Percentiles rank a stretch among this genome's conserved stretches.
These are phyloP conservation scores for Barypeithes pellucidus DNA, from an alignment of 2,888 invertebrate species.

Conservation along the genomic window DNA sequence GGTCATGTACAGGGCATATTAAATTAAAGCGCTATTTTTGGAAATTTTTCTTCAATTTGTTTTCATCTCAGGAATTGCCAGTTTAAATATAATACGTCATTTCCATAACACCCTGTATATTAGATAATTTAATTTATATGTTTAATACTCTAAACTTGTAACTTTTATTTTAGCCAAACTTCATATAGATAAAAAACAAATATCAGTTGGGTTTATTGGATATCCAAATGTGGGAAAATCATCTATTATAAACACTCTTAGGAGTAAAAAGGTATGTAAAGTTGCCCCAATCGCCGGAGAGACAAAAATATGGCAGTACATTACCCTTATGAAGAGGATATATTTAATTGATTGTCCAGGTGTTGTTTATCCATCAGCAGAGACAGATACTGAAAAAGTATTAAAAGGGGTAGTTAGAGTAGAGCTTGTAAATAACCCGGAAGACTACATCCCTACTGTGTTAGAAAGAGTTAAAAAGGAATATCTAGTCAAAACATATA, in stretches of 20 bases:
- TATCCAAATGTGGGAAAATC: constrained; percentile 99
- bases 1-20: no score
- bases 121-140: neutral
- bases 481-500: constrained; percentile 93
- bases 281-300: constrained; percentile 99
- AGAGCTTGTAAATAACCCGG: constrained; percentile 93
- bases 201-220: constrained; percentile 98
- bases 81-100: no score
- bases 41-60: no score
- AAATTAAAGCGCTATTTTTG: no score
- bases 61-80: no score
- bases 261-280: constrained; percentile 98
- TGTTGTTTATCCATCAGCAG: constrained; percentile 96
- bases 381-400: constrained; percentile 95
- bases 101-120: no score
- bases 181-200: constrained; percentile 97
- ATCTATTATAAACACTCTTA: constrained; percentile 96
- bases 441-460: constrained; percentile 93
- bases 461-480: constrained; percentile 90
- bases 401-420: constrained; percentile 98
- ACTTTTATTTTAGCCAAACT: constrained; percentile 75
- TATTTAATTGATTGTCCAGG: constrained; percentile 99
- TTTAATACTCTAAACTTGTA: neutral
- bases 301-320: constrained; percentile 99
- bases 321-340: constrained; percentile 97